A percentile compares a stretch with the other conserved stretches of the same genome.
These are phyloP conservation scores for Macquaria ambigua DNA, from an alignment of 2,113 vertebrate species.

Conservation along the genomic window DNA sequence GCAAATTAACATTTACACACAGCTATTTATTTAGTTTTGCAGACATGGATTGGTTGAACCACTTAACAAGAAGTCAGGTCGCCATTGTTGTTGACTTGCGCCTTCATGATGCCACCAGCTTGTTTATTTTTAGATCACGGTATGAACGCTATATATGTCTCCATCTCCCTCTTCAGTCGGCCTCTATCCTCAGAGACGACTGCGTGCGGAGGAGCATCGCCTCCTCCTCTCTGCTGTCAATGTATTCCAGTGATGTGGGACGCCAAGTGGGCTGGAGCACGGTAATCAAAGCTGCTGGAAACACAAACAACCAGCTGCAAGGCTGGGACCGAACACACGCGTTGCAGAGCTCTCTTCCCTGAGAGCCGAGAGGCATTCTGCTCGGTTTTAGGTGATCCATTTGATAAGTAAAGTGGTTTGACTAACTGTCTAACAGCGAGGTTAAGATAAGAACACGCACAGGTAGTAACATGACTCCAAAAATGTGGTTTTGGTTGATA, in stretches of 20 bases:
- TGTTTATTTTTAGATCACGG: conserved; percentile 54
- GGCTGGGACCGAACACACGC: conserved; percentile 22
- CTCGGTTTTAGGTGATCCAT: conserved; percentile 26
- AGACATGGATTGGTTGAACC: not conserved
- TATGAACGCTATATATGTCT: conserved; percentile 1
- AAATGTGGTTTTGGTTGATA: conserved; percentile 56
- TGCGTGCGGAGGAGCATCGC: conserved; percentile 79
- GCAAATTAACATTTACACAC: not conserved
- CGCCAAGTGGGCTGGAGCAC: conserved; percentile 86
- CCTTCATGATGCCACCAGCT: conserved; percentile 15
- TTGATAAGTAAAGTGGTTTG: conserved; percentile 50
- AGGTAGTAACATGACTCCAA: conserved; percentile 18
- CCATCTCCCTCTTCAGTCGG: conserved; percentile 52
- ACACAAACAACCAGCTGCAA: conserved; percentile 62
- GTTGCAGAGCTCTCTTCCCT: not conserved
- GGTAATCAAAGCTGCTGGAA: conserved; percentile 71
- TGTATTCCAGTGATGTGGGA: conserved; percentile 87
- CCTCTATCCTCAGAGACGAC: conserved; percentile 81
- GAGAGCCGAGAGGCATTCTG: conserved; percentile 9
- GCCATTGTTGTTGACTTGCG: not conserved
- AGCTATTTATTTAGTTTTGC: not conserved
- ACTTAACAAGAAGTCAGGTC: conserved; percentile 1
- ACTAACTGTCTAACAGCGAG: conserved; percentile 58
- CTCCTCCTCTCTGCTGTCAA: conserved; percentile 82
- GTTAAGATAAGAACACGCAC: conserved; percentile 60